Evolutionary conservation across 2,888 invertebrate species (phyloP).

Genomic region (Epirrhoe alternata): DNA sequence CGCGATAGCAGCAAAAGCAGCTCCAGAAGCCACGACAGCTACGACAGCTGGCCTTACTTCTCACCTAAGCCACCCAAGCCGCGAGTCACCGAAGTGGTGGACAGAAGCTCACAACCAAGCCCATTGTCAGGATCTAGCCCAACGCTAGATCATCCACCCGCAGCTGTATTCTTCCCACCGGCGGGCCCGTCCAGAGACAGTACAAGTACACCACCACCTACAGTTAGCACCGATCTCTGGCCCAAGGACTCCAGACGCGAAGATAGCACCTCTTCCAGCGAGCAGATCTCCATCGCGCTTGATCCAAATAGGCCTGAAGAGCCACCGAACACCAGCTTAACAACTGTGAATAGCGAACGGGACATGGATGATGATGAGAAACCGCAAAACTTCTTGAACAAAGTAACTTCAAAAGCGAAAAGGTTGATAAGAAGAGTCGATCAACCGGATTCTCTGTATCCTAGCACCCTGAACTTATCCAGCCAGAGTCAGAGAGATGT

Average conservation of each 20-base stretch:
- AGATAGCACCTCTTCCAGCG: constrained; percentile 11
- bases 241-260: constrained; percentile 17
- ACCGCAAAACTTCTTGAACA: constrained; percentile 7
- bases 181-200: constrained; percentile 16
- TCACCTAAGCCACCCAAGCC: constrained; percentile 14
- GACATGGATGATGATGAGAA: not conserved
- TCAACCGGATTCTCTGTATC: not conserved
- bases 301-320: not conserved
- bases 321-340: not conserved
- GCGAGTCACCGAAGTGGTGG: constrained; percentile 29
- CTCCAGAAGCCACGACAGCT: not conserved
- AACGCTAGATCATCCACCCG: not conserved
- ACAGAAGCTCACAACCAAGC: constrained; percentile 18
- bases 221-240: constrained; percentile 18
- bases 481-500: constrained; percentile 39
- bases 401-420: constrained; percentile 15
- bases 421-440: constrained; percentile 6
- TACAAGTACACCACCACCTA: not conserved
- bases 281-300: constrained; percentile 11
- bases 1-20: constrained; percentile 9
- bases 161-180: constrained; percentile 29
- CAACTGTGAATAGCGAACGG: not conserved
- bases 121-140: constrained; percentile 5
- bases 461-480: not conserved
- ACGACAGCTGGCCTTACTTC: constrained; percentile 18